Conservation (phyloP, 2,888 invertebrate genomes). For the Gordius sp. region DNA sequence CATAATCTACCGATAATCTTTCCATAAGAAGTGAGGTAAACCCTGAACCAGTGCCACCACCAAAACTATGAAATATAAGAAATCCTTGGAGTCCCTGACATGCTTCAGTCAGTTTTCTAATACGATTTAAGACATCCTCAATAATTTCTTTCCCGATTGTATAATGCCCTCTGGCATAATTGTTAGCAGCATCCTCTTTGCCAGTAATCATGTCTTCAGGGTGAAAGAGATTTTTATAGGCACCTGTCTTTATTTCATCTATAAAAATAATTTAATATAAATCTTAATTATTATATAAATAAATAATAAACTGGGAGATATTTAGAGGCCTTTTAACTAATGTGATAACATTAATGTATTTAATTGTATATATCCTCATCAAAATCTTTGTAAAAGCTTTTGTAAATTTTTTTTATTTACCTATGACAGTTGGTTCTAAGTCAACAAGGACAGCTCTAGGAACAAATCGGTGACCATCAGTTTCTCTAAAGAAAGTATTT, state of each 20-base stretch:
- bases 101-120: conserved; percentile 50
- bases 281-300: too few relatives aligned
- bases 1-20: conserved; percentile 50
- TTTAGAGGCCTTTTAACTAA: too few relatives aligned
- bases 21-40: conserved; percentile 65
- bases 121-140: conserved; percentile 42
- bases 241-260: conserved; percentile 31
- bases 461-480: conserved; percentile 73
- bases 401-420: conserved; percentile 25
- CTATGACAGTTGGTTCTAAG: conserved; percentile 49
- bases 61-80: conserved; percentile 62
- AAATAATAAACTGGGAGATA: background rate
- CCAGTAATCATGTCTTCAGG: conserved; percentile 87
- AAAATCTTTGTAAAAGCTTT: too few relatives aligned
- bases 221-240: conserved; percentile 74
- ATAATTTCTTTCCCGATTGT: conserved; percentile 60
- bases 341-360: too few relatives aligned
- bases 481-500: conserved; percentile 39
- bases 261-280: background rate
- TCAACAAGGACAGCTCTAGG: conserved; percentile 74
- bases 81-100: conserved; percentile 50
- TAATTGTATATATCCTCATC: too few relatives aligned
- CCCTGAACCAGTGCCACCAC: conserved; percentile 64
- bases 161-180: conserved; percentile 88
- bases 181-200: conserved; percentile 88